Base-by-base conservation (phyloP, 2,797 vertebrate genomes). In the Periophthalmus magnuspinnatus region DNA sequence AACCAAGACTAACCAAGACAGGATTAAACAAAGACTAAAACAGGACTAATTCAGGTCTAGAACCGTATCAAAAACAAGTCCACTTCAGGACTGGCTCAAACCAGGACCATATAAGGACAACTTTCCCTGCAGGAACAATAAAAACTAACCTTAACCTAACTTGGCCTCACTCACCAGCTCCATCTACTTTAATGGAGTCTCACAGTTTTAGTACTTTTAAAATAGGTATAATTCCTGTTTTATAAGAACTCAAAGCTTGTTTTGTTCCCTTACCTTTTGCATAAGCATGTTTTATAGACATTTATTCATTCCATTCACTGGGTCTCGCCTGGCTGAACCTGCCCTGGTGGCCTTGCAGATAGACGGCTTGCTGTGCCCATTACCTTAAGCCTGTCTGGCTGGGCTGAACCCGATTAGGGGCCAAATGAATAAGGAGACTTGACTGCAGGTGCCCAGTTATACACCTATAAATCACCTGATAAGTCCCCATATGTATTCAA, bases 381-480 rank as follows among this genome's bases (percentile, higher is more conserved):
- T 89, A 89, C 84, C 85, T 86, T 84, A 86, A 85, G 82, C 81
- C 77, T 19, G 72, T 86, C 83, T 88, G 78, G 33, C 77, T 69
- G 80, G 71, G 75, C 81, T 76, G 74, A 83, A 77, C 69, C 69
- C 84, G 84, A 89, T 89, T 86, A 88, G 68, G 68, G 80, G 76
- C 74, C 75, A 77, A 79, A 88, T 89, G 87, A 90, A 85, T 83
- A 83, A 86, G 79, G 84, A 76, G 87, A 83, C 76, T 82, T 61
- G 76, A 76, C 80, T 82, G 79, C 55, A 75, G 85, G 83, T 16
- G 19, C 72, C 59, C 5, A 55, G 75, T 78, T 81, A 80, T 77
- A 80, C 59, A 75, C 73, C 81, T 72, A 87, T 90, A 88, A 90
- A 89, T 91, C 84, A 89, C 79, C 81, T 57, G 71, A 83, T 85